phyloP scores from a whole-genome alignment of 2,888 invertebrate genomes.

The Cheilosia variabilis region DNA sequence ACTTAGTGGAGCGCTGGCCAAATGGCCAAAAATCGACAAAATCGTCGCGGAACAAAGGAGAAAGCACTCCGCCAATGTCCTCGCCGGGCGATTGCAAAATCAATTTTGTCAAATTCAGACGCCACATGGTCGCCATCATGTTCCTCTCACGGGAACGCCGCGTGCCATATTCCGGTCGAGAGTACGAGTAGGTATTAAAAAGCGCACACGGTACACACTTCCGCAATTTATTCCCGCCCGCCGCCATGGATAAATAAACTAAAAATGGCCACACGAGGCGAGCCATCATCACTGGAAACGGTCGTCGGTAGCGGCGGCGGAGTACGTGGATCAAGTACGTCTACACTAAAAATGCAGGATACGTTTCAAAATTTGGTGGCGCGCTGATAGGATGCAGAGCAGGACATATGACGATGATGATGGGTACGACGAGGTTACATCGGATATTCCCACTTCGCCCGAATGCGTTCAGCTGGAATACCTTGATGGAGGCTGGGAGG shows the following conservation, averaged over 20 bases:
- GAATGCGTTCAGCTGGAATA: conserved; percentile 54
- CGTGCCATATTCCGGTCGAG: conserved; percentile 42
- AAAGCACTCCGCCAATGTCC: not conserved
- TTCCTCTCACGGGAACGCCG: conserved; percentile 45
- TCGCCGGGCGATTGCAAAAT: conserved; percentile 43
- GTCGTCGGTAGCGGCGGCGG: not conserved
- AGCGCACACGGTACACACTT: conserved; percentile 19
- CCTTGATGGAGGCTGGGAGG: not conserved
- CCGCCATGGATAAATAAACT: conserved; percentile 16
- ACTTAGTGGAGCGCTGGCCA: not conserved
- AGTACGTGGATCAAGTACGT: not conserved
- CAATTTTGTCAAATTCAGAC: conserved; percentile 45
- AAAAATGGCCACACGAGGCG: conserved; percentile 24
- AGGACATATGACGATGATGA: not conserved
- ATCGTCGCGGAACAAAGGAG: conserved; percentile 10
- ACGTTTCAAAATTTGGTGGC: conserved; percentile 60
- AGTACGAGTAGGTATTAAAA: not conserved
- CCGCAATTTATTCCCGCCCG: conserved; percentile 29
- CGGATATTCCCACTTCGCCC: conserved; percentile 48
- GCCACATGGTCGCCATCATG: conserved; percentile 49
- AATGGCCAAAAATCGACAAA: conserved; percentile 38
- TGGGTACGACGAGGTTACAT: conserved; percentile 34
- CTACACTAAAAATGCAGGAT: conserved; percentile 55
- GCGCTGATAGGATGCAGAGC: conserved; percentile 40
- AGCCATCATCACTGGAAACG: conserved; percentile 30